These are phyloP conservation scores for Eriocheir sinensis DNA, from an alignment of 1,140 invertebrate genomes.

Conservation along the genomic window DNA sequence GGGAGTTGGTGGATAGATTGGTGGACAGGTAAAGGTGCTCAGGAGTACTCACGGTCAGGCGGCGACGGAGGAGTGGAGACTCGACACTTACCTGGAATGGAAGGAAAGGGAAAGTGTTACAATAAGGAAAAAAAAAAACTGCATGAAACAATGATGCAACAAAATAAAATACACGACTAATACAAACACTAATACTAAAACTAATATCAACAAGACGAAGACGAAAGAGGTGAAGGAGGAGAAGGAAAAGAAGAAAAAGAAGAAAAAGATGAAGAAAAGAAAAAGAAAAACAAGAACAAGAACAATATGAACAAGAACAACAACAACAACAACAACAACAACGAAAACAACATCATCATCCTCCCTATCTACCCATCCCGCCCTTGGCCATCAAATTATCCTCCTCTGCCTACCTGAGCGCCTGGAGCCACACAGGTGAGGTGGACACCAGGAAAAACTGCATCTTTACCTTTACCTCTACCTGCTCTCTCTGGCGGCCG, in stretches of 20 bases:
- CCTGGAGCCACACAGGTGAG: background rate
- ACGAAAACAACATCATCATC: too few species aligned
- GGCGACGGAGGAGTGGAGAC: background rate
- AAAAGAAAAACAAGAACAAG: background rate
- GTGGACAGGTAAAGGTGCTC: conserved; percentile 12
- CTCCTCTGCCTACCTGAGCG: background rate
- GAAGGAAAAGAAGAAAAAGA: background rate
- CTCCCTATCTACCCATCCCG: too few species aligned
- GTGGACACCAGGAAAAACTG: background rate
- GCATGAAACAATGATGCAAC: background rate
- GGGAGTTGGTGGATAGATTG: too few species aligned
- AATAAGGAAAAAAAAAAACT: background rate
- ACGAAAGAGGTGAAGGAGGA: background rate
- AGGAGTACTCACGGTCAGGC: background rate
- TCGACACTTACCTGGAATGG: background rate
- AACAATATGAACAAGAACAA: background rate
- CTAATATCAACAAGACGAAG: too few species aligned
- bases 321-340: background rate
- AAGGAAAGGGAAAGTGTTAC: background rate
- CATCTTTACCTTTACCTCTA: background rate
- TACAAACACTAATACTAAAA: background rate
- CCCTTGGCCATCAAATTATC: background rate
- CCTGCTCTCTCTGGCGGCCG: background rate
- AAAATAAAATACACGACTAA: background rate
- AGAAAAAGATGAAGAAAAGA: background rate